Percentiles rank a stretch among this genome's conserved stretches.
phyloP scores from a whole-genome alignment of 92 coral and sea anemone genomes.

The Diadumene lineata region DNA sequence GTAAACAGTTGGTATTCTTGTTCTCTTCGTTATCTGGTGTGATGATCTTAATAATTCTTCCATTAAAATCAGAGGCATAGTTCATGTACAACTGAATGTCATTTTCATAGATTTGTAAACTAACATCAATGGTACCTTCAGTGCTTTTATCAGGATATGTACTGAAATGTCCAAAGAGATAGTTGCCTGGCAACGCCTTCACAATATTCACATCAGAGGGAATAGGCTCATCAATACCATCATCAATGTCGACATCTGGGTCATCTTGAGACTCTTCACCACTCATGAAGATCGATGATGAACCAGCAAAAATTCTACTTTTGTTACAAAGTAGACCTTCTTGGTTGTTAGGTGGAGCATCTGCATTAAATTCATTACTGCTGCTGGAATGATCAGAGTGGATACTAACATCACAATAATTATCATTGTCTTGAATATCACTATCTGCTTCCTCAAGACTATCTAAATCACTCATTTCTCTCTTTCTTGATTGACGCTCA shows the following conservation, averaged over 20 bases:
- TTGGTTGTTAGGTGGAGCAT: slow-evolving; percentile 10
- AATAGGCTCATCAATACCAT: slow-evolving; percentile 2
- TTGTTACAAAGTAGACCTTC: background rate
- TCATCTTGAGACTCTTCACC: slow-evolving; percentile 33
- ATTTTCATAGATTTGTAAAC: slow-evolving; percentile 68
- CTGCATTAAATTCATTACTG: slow-evolving; percentile 26
- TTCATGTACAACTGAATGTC: slow-evolving; percentile 74
- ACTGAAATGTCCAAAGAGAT: slow-evolving; percentile 63
- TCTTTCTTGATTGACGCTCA: slow-evolving; percentile 18
- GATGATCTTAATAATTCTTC: slow-evolving; percentile 63
- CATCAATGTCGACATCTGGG: slow-evolving; percentile 25
- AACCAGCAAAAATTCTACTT: slow-evolving; percentile 30
- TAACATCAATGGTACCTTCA: slow-evolving; percentile 71
- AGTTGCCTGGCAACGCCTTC: slow-evolving; percentile 31
- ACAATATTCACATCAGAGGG: slow-evolving; percentile 49
- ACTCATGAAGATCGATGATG: slow-evolving; percentile 14
- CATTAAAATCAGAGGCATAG: slow-evolving; percentile 68
- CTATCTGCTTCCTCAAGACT: too few species aligned
- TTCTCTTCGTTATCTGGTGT: slow-evolving; percentile 60
- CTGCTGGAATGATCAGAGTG: slow-evolving; percentile 19
- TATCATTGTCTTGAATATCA: background rate
- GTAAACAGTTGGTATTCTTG: slow-evolving; percentile 17
- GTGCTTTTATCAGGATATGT: slow-evolving; percentile 61
- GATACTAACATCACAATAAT: slow-evolving; percentile 10
- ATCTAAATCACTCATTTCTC: slow-evolving; percentile 14